These are phyloP conservation scores for Pelmatolapia mariae DNA, from an alignment of 2,113 vertebrate species.

Conservation along the genomic window DNA sequence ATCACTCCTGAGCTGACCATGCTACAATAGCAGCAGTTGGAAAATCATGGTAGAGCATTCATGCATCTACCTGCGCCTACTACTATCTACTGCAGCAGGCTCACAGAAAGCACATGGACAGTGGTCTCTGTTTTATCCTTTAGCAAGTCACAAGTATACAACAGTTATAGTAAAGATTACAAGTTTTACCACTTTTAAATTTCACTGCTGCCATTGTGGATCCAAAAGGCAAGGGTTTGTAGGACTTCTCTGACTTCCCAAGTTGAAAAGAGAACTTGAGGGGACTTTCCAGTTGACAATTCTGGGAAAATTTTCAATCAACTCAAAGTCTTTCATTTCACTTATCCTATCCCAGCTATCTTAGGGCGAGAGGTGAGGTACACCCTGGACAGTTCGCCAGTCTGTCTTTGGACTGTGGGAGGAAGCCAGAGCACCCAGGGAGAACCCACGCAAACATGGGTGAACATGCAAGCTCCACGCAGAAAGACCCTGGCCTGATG, in stretches of 20 bases:
- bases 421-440: background rate
- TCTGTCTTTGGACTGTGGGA: background rate
- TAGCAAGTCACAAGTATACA: background rate
- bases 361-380: background rate
- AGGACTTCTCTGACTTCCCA: background rate
- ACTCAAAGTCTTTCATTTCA: background rate
- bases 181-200: background rate
- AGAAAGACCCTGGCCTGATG: background rate
- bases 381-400: background rate
- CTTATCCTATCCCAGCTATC: rapidly evolving
- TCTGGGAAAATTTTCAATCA: background rate
- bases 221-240: background rate
- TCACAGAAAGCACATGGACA: background rate
- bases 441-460: background rate
- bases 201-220: background rate
- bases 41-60: background rate
- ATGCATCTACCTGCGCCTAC: rapidly evolving
- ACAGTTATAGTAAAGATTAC: background rate
- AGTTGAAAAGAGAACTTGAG: background rate
- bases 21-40: background rate
- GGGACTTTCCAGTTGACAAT: background rate
- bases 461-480: background rate
- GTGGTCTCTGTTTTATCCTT: background rate
- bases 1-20: background rate
- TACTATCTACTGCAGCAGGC: background rate